Evolutionary conservation across 2,797 vertebrate species (phyloP).

Genomic region (Diceros bicornis): DNA sequence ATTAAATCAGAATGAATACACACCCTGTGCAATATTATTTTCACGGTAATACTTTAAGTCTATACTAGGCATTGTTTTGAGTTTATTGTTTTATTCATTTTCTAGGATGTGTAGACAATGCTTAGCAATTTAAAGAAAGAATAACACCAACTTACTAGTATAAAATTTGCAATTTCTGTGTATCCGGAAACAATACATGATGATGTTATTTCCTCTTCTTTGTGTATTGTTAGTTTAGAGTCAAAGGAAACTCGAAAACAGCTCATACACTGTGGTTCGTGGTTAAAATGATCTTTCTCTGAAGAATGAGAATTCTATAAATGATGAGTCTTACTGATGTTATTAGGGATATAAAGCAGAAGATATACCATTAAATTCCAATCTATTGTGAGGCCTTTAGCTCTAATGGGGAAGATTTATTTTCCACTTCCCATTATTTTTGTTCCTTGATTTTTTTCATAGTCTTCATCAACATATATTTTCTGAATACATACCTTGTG

Average conservation of each 20-base stretch:
- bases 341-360: not conserved
- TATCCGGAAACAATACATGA: slow-evolving; percentile 43
- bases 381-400: not conserved
- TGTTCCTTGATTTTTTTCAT: not conserved
- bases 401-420: not conserved
- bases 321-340: not conserved
- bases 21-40: not conserved
- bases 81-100: slow-evolving; percentile 57
- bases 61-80: slow-evolving; percentile 49
- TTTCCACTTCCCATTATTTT: not conserved
- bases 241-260: slow-evolving; percentile 45
- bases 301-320: slow-evolving; percentile 28
- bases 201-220: slow-evolving; percentile 48
- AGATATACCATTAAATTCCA: not conserved
- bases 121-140: slow-evolving; percentile 56
- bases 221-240: not conserved
- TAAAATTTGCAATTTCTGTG: slow-evolving; percentile 36
- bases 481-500: not conserved
- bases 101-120: not conserved
- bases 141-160: not conserved
- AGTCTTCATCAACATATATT: not conserved
- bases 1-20: slow-evolving; percentile 57
- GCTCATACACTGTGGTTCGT: not conserved
- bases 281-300: slow-evolving; percentile 8
- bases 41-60: slow-evolving; percentile 40